Evolutionary conservation across 2,797 vertebrate species (phyloP), one percentile per base, ranked within the genome.

Genomic region (Bufotes viridis): DNA sequence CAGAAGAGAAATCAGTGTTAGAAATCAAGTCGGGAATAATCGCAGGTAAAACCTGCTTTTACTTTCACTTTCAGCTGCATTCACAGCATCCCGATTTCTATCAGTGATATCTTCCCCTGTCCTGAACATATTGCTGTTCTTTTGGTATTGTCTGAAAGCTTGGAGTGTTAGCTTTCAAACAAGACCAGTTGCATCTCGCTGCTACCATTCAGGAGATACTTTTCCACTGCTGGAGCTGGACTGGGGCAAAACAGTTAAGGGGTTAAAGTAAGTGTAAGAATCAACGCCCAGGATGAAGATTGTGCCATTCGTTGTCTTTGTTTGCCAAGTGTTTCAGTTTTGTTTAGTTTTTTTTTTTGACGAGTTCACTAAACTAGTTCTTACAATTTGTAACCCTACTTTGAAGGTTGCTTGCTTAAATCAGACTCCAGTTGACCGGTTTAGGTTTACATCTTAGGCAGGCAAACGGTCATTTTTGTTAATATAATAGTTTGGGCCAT

Each of bases 221-320:
- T 34, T 34, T 34, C 29, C 29, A 34, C 29, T 34, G 29, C 29
- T 34, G 29, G 3, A 2, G 29, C 29, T 34, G 29, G 29, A 34
- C 29, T 34, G 29, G 29, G 29, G 29, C 29, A 34, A 34, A 34
- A 34, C 29, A 34, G 29, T 12, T 60, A 72, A 9, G 17, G 63
- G 22, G 57, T 85, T 51, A 18, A 34, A 0, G 75, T 78, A n/a
- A 53, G 2, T 55, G n/a, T 85, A 24, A 11, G 70, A 78, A 60
- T 80, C 8, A 14, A 63, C 72, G 18, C 55, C 53, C 29, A 67
- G 69, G 42, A 72, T 53, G 29, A 26, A 88, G 70, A 3, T 55
- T 63, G 67, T 88, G 74, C 86, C 78, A 87, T 75, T 84, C 17
- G 20, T 49, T 67, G 18, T 72, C 34, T 55, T 2, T 0, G 42